Evolutionary conservation across 2,797 vertebrate species (phyloP).

Genomic region (Muraenolepis orangiensis): DNA sequence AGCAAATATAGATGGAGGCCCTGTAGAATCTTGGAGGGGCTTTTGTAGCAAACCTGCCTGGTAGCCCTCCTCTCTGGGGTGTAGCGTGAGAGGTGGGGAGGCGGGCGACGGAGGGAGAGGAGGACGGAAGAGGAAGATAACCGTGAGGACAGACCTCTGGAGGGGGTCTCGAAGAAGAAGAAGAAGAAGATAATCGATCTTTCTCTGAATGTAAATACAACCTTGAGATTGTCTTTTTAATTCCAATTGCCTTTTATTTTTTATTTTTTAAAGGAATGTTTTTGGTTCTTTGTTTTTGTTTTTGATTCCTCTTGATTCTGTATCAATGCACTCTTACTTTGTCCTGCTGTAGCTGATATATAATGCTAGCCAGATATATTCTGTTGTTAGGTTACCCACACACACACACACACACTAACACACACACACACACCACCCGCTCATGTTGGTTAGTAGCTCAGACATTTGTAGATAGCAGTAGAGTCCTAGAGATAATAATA

Average conservation of each 20-base stretch:
- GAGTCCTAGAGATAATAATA: slow-evolving; percentile 32
- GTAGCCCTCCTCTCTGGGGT: background rate
- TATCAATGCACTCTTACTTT: slow-evolving; percentile 19
- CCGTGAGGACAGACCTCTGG: slow-evolving; percentile 6
- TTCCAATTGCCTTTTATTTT: slow-evolving; percentile 44
- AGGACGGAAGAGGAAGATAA: slow-evolving; percentile 15
- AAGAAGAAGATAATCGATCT: slow-evolving; percentile 35
- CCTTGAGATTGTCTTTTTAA: slow-evolving; percentile 49
- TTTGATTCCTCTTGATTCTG: slow-evolving; percentile 42
- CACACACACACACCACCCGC: slow-evolving; percentile 34
- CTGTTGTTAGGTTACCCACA: slow-evolving; percentile 26
- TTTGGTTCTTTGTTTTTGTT: slow-evolving; percentile 32
- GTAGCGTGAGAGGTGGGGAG: background rate
- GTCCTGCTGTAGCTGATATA: slow-evolving; percentile 20
- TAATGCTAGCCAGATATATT: background rate
- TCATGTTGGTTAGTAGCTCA: slow-evolving; percentile 30
- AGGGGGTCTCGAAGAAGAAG: slow-evolving; percentile 4
- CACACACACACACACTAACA: no score
- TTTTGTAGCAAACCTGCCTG: slow-evolving; percentile 49
- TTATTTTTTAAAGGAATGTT: slow-evolving; percentile 56
- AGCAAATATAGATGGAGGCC: slow-evolving; percentile 16
- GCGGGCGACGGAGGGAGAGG: background rate
- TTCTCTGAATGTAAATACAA: slow-evolving; percentile 72
- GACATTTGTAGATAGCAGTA: slow-evolving; percentile 29
- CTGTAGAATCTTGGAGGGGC: slow-evolving; percentile 4